Base-by-base conservation (phyloP, 2,113 vertebrate genomes). In the Hymenochirus boettgeri region DNA sequence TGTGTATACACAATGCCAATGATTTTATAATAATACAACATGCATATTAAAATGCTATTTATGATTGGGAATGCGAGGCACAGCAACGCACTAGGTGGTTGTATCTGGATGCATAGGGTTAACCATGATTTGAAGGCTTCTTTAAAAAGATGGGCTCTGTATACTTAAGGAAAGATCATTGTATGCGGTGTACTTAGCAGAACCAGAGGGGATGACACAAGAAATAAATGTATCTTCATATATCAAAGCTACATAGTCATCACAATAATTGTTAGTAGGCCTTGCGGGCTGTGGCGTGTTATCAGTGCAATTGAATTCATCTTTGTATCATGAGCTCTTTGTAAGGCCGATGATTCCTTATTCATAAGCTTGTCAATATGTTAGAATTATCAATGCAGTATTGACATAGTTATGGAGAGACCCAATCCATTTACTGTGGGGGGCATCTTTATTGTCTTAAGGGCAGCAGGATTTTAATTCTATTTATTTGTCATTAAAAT, bases 231-330 rank as follows among this genome's bases (percentile, higher is more conserved):
- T 62, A 42, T 62, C 31, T 62, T 24, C 33, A 27, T 62, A 24
- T 64, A 55, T 64, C 35, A 55, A 31, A 46, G 51, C 25, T 42
- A 55, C 35, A n/a, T 22, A 64, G 61, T 55, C 35, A 64, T 64
- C 51, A 64, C 7, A 55, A 55, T 64, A 55, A 64, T 64, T 64
- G 61, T 46, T 45, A 64, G 51, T 52, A 26, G 35, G 50, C 17
- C 61, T 54, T 24, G 22, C 15, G 37, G 56, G 37, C 18, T 22
- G 11, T 17, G 1, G 19, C 23, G 3, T 46, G 61, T 51, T 25
- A 12, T 64, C 25, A 55, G 61, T 45, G 50, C 26, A 35, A 45
- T 54, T 42, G 12, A 54, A 63, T 63, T 26, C 2, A 29, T n/a
- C 2, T 31, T 27, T 42, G 17, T 5, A n/a, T 7, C 6, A 3